Base-by-base conservation (phyloP, 2,113 vertebrate species). In the Percina caprodes region DNA sequence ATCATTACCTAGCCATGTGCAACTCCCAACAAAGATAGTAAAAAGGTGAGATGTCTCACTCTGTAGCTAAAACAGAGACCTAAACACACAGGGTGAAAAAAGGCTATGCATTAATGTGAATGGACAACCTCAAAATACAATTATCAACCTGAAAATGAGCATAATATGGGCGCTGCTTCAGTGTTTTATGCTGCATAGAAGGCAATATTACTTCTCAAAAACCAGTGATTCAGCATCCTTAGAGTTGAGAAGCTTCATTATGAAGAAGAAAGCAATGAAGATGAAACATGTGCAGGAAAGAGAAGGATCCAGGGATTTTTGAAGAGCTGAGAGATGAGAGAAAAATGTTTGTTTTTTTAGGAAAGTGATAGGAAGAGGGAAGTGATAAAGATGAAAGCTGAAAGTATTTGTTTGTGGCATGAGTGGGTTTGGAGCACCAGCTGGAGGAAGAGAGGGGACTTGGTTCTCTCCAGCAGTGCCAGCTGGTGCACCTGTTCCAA, bases 401-500 rank as follows among this genome's bases (percentile, higher is more conserved):
- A 54, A 78, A 51, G 14, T 51, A 46, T 78, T 83, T 85, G 72
- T 71, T 52, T 58, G 61, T 69, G 56, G 46, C 11, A 52, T 69
- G 63, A 70, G n/a, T n/a, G 23, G 48, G 23, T 80, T 84, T 77
- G 49, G 61, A 65, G 76, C 77, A 83, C 77, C 80, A 90, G 84
- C 86, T 86, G 88, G 88, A 73, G 69, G 74, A 75, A 70, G 48
- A 77, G 77, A 79, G 61, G 61, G 35, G 26, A 60, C 51, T 77
- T 46, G 42, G 49, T 67, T 79, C 70, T 55, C 48, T n/a, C 74
- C 71, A 62, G 80, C 42, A 60, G 71, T 45, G 84, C 74, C 89
- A 87, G 80, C 80, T 82, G 85, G 18, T 85, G 82, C 77, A 87
- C 88, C 68, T 86, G 79, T 74, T 87, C 67, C 70, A 76, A 62